phyloP scores from a whole-genome alignment of 2,113 vertebrate species.

The Heterotis niloticus region DNA sequence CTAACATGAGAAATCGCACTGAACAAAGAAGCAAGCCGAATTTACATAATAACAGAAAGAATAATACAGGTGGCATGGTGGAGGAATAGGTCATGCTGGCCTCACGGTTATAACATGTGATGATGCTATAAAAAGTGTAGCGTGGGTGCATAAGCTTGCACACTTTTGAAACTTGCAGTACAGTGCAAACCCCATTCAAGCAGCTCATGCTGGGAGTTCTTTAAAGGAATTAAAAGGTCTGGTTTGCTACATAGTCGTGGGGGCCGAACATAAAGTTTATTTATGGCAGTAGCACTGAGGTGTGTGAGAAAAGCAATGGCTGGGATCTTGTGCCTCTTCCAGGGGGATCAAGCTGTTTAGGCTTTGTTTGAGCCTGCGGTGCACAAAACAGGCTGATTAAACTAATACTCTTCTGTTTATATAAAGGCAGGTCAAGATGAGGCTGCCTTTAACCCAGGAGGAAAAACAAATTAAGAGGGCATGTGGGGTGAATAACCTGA shows the following conservation, averaged over 20 bases:
- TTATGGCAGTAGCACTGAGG: slow-evolving; percentile 2
- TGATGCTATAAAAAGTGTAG: too few species aligned
- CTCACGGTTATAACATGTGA: too few species aligned
- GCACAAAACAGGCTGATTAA: slow-evolving; percentile 12
- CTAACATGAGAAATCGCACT: too few species aligned
- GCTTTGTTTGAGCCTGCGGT: slow-evolving; percentile 14
- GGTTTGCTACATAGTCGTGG: neutral
- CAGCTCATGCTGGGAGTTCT: too few species aligned
- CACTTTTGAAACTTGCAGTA: too few species aligned
- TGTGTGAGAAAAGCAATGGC: neutral
- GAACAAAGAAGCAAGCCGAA: too few species aligned
- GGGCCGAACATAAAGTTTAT: neutral
- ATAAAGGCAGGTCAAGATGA: slow-evolving; percentile 19
- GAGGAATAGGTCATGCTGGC: too few species aligned
- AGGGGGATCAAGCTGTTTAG: slow-evolving; percentile 5
- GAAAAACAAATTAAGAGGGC: slow-evolving; percentile 22
- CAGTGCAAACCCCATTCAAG: too few species aligned
- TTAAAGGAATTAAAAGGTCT: neutral
- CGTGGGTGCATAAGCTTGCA: too few species aligned
- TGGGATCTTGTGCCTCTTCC: neutral
- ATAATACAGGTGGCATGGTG: too few species aligned
- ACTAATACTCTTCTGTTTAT: slow-evolving; percentile 29
- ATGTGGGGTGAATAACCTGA: neutral
- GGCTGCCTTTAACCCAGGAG: slow-evolving; percentile 16
- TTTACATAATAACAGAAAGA: too few species aligned